A percentile compares a stretch with the other conserved stretches of the same genome.
phyloP scores from a whole-genome alignment of 2,113 vertebrate species.

The Zosterops borbonicus region DNA sequence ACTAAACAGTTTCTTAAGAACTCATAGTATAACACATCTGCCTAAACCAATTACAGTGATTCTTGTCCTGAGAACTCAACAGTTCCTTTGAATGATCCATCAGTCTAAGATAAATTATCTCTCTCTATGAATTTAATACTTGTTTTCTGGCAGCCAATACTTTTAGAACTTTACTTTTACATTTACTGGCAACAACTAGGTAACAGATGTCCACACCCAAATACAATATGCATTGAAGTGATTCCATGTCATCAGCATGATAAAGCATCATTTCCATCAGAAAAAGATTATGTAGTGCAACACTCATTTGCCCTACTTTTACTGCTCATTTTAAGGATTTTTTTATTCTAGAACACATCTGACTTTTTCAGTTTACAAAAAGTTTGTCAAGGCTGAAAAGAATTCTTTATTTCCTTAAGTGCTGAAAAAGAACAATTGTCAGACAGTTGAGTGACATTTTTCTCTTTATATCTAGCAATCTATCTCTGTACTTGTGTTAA shows the following conservation, averaged over 20 bases:
- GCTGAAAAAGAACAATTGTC: not conserved
- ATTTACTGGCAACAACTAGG: not conserved
- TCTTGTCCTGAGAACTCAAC: not conserved
- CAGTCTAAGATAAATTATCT: not conserved
- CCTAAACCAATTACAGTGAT: not conserved
- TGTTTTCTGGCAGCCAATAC: not conserved
- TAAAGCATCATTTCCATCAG: not conserved
- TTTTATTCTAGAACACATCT: not conserved
- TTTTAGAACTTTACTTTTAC: not conserved
- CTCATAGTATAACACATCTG: fast-evolving
- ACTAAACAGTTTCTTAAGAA: not conserved
- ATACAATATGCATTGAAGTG: not conserved
- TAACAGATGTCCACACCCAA: not conserved
- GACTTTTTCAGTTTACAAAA: too few species aligned
- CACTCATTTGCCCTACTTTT: not conserved
- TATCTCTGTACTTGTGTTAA: too few species aligned
- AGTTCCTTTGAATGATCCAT: not conserved
- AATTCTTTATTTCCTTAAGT: not conserved
- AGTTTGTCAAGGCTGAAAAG: not conserved
- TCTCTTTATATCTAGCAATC: not conserved
- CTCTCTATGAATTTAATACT: not conserved
- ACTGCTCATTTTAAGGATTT: too few species aligned
- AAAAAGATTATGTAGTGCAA: not conserved
- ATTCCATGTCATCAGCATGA: not conserved
- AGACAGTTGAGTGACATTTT: not conserved